Evolutionary conservation across 2,888 invertebrate species (phyloP).

Genomic region (Scotopteryx bipunctaria): DNA sequence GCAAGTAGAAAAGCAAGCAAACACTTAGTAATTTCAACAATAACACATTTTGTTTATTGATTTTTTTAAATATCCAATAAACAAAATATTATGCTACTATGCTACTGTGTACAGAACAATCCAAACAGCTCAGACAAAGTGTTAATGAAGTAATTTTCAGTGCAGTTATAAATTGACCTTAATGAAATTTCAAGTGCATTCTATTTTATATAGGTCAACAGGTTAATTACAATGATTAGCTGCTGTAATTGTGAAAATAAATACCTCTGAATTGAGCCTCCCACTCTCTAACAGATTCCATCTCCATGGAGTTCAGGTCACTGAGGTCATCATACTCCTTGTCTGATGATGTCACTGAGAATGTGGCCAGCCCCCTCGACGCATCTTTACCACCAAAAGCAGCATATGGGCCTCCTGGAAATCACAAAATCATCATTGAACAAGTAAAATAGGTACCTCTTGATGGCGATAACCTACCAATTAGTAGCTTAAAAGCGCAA

Average conservation of each 20-base stretch:
- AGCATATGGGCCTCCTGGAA: slow-evolving; percentile 94
- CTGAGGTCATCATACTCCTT: slow-evolving; percentile 97
- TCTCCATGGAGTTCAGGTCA: slow-evolving; percentile 95
- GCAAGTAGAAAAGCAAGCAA: no score
- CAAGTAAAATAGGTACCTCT: no score
- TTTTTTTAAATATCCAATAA: no score
- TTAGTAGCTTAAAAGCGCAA: not conserved
- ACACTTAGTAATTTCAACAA: no score
- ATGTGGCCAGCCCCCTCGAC: slow-evolving; percentile 96
- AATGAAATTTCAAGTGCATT: slow-evolving; percentile 12
- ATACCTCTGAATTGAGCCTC: slow-evolving; percentile 96
- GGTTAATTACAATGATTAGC: slow-evolving; percentile 51
- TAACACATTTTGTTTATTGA: no score
- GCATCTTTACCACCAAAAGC: slow-evolving; percentile 98
- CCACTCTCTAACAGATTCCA: slow-evolving; percentile 98
- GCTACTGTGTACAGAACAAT: not conserved
- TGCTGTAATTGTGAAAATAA: no score
- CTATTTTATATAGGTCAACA: slow-evolving; percentile 72
- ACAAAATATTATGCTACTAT: not conserved
- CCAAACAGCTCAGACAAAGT: not conserved
- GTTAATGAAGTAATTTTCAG: slow-evolving; percentile 9
- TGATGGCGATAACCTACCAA: no score
- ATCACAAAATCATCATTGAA: not conserved
- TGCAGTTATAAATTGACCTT: slow-evolving; percentile 20
- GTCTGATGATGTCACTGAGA: slow-evolving; percentile 90